Base-by-base conservation (phyloP, 2,113 vertebrate species). In the Meleagris gallopavo region DNA sequence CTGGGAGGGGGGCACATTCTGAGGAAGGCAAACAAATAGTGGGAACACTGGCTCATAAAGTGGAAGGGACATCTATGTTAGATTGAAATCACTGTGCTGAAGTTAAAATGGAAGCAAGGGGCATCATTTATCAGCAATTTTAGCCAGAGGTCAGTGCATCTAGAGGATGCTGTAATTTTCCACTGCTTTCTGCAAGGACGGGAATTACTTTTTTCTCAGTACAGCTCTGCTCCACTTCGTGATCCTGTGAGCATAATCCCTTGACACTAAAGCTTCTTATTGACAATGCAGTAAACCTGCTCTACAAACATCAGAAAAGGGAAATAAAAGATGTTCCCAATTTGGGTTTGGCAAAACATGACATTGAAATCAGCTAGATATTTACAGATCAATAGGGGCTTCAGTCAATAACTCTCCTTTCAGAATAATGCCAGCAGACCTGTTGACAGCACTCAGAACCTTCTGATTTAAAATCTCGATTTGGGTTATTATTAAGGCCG, bases 161-260 rank as follows among this genome's bases (percentile, higher is more conserved):
- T 91, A 87, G 90, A 88, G 94, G 84, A 90, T 93, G 78, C 88
- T 86, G 93, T 97, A 95, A 95, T 95, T 97, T 97, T 97, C 96
- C 94, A 90, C 83, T 94, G 66, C 71, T 93, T 95, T 88, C 76
- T 86, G 70, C 83, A 86, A 90, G 90, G 83, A 81, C 10, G 1
- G 58, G 86, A 95, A 96, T 96, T 84, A 89, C 79, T 92, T 93
- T 95, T 89, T 94, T 36, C 92, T 82, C 90, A 70, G 61, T 48
- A 86, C 30, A 87, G 81, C 55, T 55, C 62, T 94, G 89, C 84
- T 92, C 95, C 89, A 83, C 24, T 94, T 88, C 64, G 27, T 88
- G 91, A 95, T 96, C 75, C 88, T 95, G 61, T 30, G 46, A 87
- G 48, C 6, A 1, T 97, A 97, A 97, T 97, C 91, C 89, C 92